Base-by-base conservation (phyloP, 2,113 vertebrate genomes). In the Laterallus jamaicensis region DNA sequence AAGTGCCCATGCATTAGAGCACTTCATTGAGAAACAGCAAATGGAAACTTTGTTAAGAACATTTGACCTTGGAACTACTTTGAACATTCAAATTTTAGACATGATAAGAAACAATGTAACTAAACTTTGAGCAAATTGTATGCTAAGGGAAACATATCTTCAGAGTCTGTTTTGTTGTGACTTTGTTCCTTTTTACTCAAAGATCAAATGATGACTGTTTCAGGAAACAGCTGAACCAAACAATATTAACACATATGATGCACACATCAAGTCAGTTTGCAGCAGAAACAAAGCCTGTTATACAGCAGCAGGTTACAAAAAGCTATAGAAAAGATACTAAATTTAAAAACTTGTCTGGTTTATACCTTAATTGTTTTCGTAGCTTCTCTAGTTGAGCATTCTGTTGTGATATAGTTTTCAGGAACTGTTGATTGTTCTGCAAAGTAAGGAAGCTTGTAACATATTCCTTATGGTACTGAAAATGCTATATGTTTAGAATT, bases 401-500 rank as follows among this genome's bases (percentile, higher is more conserved):
- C 97, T 99, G 99, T 56, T 99, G 98, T 17, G 97, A 98, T 92
- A 99, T 82, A 2, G 98, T 98, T 97, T 98, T 98, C 96, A 99
- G 96, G 78, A 99, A 98, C 69, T 99, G 98, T 88, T 99, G 98
- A 95, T 99, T 99, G 50, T 96, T 98, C 99, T 99, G 98, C 8
- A 96, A 93, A 54, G 87, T 69, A 63, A 89, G 71, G 58, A 93
- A 37, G n/a, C 24, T 78, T 93, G 18, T 62, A 78, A 78, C 6
- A 22, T 12, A 25, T 44, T 89, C 11, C 12, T 55, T 69, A 21
- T 1, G 29, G 20, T 20, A n/a, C 0, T 60, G 32, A 68, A 82
- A 73, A 40, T 11, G 12, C 11, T 62, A 18, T 4, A 24, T 10
- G 11, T 44, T 37, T 6, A 40, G 29, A 42, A n/a, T 69, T 71